Conservation (phyloP, 2,888 invertebrate genomes). For the Pyrrhia umbra region DNA sequence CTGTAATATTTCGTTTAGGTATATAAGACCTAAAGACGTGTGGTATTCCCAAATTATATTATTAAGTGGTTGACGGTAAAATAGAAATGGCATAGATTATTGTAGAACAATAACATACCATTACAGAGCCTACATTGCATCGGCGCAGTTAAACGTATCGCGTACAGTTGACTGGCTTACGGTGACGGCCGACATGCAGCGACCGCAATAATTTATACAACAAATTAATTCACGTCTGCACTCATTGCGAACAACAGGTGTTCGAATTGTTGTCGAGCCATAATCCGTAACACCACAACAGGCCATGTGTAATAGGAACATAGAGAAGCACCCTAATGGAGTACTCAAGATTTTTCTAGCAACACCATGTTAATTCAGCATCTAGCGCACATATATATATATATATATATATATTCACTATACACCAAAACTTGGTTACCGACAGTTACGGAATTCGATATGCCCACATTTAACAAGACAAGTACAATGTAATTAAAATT, state of each 20-base stretch:
- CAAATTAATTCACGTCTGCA: conserved; percentile 41
- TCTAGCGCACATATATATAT: too few species aligned
- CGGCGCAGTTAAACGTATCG: conserved; percentile 6
- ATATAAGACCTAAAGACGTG: too few species aligned
- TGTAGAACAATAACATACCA: conserved; percentile 15
- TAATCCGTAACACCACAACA: conserved; percentile 14
- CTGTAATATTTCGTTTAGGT: too few species aligned
- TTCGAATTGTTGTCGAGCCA: conserved; percentile 15
- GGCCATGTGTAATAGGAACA: conserved; percentile 4
- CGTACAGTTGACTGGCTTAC: conserved; percentile 20
- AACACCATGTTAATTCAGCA: too few species aligned
- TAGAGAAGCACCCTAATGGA: not conserved
- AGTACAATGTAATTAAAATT: conserved; percentile 1
- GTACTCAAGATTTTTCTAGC: not conserved
- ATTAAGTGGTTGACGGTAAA: not conserved
- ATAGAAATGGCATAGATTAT: not conserved
- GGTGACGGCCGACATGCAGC: conserved; percentile 12
- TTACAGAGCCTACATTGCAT: conserved; percentile 2
- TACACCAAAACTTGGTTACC: too few species aligned
- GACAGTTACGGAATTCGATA: conserved; percentile 1
- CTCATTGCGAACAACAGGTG: conserved; percentile 36
- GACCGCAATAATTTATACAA: conserved; percentile 34
- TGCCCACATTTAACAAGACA: not conserved
- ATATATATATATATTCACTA: too few species aligned
- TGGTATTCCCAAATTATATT: not conserved